A percentile compares a stretch with the other conserved stretches of the same genome.
These are phyloP conservation scores for Chamaea fasciata DNA, from an alignment of 2,113 vertebrate species.

Conservation along the genomic window DNA sequence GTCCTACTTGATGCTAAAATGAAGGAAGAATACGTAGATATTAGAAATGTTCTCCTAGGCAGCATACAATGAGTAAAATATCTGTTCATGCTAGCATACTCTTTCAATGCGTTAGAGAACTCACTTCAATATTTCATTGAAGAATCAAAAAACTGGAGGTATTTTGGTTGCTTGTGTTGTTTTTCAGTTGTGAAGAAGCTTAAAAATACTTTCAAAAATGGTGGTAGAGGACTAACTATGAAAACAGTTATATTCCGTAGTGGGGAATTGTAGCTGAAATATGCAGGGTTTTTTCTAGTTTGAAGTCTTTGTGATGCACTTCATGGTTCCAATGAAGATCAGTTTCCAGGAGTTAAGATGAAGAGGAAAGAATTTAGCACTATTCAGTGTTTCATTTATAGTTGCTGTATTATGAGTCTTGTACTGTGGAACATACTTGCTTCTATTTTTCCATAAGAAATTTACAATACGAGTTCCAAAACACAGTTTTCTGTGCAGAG, in stretches of 20 bases:
- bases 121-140: background rate
- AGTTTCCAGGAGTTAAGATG: background rate
- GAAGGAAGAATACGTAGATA: background rate
- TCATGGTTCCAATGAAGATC: background rate
- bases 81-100: background rate
- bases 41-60: background rate
- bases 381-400: background rate
- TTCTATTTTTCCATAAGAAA: background rate
- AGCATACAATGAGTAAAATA: background rate
- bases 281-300: background rate
- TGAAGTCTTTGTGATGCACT: background rate
- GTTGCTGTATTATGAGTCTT: background rate
- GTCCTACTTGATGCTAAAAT: background rate
- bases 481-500: background rate
- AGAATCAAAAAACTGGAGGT: background rate
- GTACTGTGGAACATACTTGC: background rate
- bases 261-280: background rate
- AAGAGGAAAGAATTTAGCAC: background rate
- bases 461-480: background rate
- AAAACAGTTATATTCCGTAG: background rate
- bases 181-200: background rate
- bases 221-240: background rate
- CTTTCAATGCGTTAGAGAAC: background rate
- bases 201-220: background rate
- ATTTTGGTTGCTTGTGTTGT: background rate